phyloP scores from a whole-genome alignment of 2,113 vertebrate genomes.

The Cacatua alba region DNA sequence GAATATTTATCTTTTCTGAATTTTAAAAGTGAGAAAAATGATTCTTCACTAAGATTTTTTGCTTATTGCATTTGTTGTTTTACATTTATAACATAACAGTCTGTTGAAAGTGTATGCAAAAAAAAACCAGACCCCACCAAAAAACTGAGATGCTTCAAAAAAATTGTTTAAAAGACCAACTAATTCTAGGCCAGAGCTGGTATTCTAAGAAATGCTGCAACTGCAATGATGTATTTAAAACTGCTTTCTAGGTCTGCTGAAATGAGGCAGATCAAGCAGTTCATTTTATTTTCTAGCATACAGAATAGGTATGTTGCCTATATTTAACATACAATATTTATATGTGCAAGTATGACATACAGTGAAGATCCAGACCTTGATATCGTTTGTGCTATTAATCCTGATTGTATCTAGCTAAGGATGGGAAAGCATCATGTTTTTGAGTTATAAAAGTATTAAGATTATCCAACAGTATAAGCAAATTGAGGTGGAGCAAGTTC shows the following conservation, averaged over 20 bases:
- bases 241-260: background rate
- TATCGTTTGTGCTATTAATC: background rate
- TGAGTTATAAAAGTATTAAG: background rate
- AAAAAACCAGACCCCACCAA: too few species aligned
- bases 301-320: background rate
- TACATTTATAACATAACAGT: background rate
- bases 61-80: accelerated
- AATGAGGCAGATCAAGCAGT: background rate
- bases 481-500: background rate
- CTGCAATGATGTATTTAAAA: background rate
- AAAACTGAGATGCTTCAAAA: background rate
- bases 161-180: background rate
- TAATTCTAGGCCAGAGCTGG: background rate
- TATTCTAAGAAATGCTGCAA: background rate
- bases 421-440: background rate
- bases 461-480: background rate
- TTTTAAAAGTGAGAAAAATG: background rate
- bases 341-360: background rate
- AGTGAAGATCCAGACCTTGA: background rate
- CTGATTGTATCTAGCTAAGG: background rate
- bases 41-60: background rate
- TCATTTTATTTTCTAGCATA: background rate
- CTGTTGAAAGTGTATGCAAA: background rate
- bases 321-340: background rate
- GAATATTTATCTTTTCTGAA: background rate